Evolutionary conservation across 2,888 invertebrate species (phyloP), one percentile per base, ranked within the genome.

Genomic region (Stictocephala bisonia): DNA sequence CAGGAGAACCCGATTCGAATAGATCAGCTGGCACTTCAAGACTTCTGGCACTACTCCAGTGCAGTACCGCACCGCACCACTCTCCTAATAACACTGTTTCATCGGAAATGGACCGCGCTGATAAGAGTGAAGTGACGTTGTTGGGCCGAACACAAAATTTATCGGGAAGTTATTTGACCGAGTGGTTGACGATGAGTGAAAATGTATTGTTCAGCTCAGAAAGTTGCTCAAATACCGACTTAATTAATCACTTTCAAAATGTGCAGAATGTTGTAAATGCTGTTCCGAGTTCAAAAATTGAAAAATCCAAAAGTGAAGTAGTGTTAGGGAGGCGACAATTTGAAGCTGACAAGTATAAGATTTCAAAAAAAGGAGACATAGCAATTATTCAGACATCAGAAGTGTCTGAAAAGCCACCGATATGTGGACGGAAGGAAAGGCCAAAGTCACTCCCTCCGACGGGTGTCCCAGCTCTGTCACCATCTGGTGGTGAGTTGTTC

Each of bases 1-100:
- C 40, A 50, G 72, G 40, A 40, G 72, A 50, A 40, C 66, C 66
- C 51, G 72, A 66, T 66, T 15, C 40, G 64, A 68, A 50, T 64
- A 51, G 51, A 60, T 68, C 67, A 64, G 50, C 41, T 60, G 68
- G 75, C 71, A 74, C 75, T 73, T 78, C 78, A 66, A 87, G 90
- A 78, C 85, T 90, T 77, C 83, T 90, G 82, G 88, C 89, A 79
- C 86, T 90, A 79, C 88, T 90, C 83, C 86, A 88, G 77, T 51
- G 53, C 64, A 69, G 48, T 29, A 27, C 26, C 53, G 58, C 58
- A 60, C 51, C 69, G 60, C 26, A 40, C 20, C 26, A 29, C 26
- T 22, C 56, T 40, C 64, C 40, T 26, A 64, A 66, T 48, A 53
- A 56, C 53, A 68, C 67, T 40, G 67, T 26, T 18, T n/a, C 67